phyloP scores from a whole-genome alignment of 2,888 invertebrate species.

The Pandemis cinnamomeana region DNA sequence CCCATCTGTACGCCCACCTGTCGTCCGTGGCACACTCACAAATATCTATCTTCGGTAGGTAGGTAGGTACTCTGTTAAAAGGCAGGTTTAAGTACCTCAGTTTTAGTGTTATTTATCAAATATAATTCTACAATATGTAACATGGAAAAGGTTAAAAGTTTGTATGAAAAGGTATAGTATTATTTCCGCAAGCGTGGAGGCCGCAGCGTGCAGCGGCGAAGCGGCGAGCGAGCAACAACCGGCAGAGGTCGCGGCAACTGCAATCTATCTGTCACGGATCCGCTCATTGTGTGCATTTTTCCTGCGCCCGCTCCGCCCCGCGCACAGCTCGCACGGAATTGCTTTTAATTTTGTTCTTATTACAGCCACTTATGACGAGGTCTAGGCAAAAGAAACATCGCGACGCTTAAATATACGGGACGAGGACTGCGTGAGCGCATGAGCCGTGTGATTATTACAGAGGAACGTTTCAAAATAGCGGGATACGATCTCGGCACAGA shows the following conservation, averaged over 20 bases:
- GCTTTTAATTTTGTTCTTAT: conserved; percentile 45
- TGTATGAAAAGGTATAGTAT: not conserved
- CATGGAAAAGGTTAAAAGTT: too few species aligned
- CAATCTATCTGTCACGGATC: conserved; percentile 54
- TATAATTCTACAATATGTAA: too few species aligned
- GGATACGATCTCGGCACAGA: conserved; percentile 24
- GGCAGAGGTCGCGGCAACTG: conserved; percentile 41
- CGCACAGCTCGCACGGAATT: conserved; percentile 38
- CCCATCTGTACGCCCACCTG: too few species aligned
- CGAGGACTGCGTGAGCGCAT: conserved; percentile 10
- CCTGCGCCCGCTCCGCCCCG: conserved; percentile 39
- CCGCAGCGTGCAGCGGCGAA: conserved; percentile 6
- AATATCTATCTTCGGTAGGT: too few species aligned
- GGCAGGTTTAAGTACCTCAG: too few species aligned
- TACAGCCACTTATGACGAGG: conserved; percentile 40
- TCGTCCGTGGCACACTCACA: too few species aligned
- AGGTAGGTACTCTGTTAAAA: too few species aligned
- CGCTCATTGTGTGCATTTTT: conserved; percentile 47
- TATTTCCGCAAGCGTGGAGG: conserved; percentile 17
- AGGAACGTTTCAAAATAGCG: conserved; percentile 11
- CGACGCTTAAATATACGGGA: conserved; percentile 37
- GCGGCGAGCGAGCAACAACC: conserved; percentile 36
- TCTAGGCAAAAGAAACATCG: conserved; percentile 38
- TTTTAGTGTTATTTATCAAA: too few species aligned
- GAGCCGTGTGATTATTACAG: not conserved